Evolutionary conservation across 2,113 vertebrate genomes (phyloP), one percentile per base, ranked within the genome.

Genomic region (Takifugu bimaculatus): DNA sequence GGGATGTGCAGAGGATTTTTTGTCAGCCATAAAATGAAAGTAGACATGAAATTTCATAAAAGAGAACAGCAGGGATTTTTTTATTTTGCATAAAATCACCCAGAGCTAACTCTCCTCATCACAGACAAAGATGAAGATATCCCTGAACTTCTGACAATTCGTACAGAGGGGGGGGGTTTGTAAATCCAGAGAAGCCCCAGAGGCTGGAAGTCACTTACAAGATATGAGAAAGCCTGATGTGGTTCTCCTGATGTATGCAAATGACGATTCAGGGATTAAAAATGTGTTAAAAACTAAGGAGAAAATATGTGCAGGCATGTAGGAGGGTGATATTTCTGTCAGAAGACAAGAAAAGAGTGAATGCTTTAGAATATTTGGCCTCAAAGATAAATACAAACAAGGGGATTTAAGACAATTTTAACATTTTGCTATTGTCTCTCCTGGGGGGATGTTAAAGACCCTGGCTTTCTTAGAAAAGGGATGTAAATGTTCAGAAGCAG

Each of bases 161-260:
- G 52, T 20, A 20, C 53, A 14, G 12, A 0, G 54, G 59, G 51
- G 26, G 44, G 59, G 73, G 74, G 50, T 0, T 45, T 45, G 12
- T 63, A 70, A 68, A 74, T 72, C 67, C 79, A 53, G 73, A 75
- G 58, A 58, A 54, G 44, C 81, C 68, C 60, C 65, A 47, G 56
- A 63, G 68, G 70, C 57, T 25, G 32, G 54, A 67, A 74, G 62
- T 76, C 71, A 78, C 57, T 72, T 71, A 64, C 20, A 47, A 4
- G 52, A 64, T 56, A 50, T 53, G 63, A 72, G 75, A 60, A 73
- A 57, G 39, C 60, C 74, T 57, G 63, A 63, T 55, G 35, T 54
- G 62, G 6, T 49, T 61, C 54, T 57, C 81, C 54, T 57, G 70
- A 80, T 56, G 65, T 56, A 54, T 62, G 50, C 75, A 81, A 76